Evolutionary conservation across 37 sponge, comb jelly and placozoan species (phyloP).

Genomic region (Ianthella basta): DNA sequence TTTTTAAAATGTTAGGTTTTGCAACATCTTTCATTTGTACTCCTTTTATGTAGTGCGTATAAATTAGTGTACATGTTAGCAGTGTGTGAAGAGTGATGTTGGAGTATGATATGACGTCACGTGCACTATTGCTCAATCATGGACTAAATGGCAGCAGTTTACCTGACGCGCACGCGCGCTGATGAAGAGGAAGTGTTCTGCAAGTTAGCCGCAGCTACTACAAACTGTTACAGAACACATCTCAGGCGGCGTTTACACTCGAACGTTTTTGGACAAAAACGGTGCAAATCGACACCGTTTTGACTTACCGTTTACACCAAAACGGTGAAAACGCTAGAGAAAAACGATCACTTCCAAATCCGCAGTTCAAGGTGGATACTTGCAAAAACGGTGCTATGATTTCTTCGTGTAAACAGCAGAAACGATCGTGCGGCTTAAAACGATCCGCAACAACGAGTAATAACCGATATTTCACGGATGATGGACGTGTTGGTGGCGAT

Average conservation of each 20-base stretch:
- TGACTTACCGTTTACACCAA: not conserved
- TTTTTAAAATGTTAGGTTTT: too few species aligned
- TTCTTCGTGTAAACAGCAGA: not conserved
- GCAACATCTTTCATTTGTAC: too few species aligned
- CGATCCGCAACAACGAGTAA: not conserved
- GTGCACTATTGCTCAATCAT: too few species aligned
- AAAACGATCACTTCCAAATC: not conserved
- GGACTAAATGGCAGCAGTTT: too few species aligned
- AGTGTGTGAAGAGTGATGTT: too few species aligned
- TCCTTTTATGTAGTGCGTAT: too few species aligned
- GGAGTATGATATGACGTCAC: too few species aligned
- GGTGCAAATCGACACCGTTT: not conserved
- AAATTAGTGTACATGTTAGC: too few species aligned
- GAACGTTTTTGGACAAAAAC: constrained; percentile 3
- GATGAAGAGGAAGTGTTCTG: too few species aligned
- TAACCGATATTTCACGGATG: not conserved
- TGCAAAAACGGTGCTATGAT: not conserved
- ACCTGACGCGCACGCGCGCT: too few species aligned
- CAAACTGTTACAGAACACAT: too few species aligned
- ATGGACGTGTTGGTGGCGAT: constrained; percentile 4
- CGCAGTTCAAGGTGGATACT: constrained; percentile 4
- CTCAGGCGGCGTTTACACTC: not conserved
- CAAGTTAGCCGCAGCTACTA: too few species aligned
- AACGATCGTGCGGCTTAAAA: not conserved
- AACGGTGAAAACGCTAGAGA: not conserved